phyloP scores from a whole-genome alignment of 2,113 vertebrate genomes.

The Leptocoma aspasia region DNA sequence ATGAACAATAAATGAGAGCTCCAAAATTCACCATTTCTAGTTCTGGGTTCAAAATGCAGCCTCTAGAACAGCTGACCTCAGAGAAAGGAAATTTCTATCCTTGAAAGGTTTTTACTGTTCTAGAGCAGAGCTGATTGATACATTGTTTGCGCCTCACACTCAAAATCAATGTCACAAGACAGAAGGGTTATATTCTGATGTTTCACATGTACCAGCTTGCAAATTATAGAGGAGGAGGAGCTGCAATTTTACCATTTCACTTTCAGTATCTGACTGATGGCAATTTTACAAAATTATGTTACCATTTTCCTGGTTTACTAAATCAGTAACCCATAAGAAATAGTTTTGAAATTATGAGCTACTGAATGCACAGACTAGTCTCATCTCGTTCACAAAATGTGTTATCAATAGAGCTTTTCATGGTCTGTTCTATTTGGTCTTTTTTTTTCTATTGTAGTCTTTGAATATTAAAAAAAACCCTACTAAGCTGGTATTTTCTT shows the following conservation, averaged over 20 bases:
- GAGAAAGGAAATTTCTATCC: not conserved
- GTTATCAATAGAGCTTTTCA: not conserved
- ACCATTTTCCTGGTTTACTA: slow-evolving; percentile 53
- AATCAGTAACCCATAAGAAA: slow-evolving; percentile 52
- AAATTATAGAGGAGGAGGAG: not conserved
- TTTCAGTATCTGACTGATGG: slow-evolving; percentile 40
- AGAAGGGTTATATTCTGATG: not conserved
- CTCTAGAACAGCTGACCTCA: not conserved
- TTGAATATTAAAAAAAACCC: not conserved
- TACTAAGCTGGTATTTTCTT: not conserved
- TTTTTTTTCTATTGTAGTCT: not conserved
- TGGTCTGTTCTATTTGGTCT: not conserved
- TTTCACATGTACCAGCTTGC: not conserved
- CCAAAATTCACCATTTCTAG: not conserved
- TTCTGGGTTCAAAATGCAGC: not conserved
- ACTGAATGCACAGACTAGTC: slow-evolving; percentile 21
- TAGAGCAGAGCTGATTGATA: slow-evolving; percentile 9
- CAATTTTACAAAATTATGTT: slow-evolving; percentile 6
- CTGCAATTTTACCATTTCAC: slow-evolving; percentile 60
- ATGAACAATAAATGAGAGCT: not conserved
- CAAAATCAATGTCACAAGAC: slow-evolving; percentile 5
- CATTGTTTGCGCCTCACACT: not conserved
- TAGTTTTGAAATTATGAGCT: slow-evolving; percentile 38
- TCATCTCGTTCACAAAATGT: slow-evolving; percentile 28
- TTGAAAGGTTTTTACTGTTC: not conserved